Conservation (phyloP, 2,113 vertebrate genomes). For the Xiphophorus hellerii region DNA sequence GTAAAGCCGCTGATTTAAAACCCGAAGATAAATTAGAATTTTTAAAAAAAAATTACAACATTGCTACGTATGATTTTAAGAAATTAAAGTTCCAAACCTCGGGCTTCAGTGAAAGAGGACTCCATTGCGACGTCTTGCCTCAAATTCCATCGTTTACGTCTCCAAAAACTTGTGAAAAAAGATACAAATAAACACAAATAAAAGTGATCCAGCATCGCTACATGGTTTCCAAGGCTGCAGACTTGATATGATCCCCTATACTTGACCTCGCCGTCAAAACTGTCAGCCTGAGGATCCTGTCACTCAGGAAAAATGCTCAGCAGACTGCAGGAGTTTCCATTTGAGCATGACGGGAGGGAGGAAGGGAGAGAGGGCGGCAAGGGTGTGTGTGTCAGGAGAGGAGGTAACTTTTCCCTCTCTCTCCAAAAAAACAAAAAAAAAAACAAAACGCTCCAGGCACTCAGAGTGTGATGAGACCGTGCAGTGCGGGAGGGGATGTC, state of each 20-base stretch:
- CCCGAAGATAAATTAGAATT: background rate
- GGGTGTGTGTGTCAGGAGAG: slow-evolving; percentile 19
- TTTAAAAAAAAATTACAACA: too few relatives aligned
- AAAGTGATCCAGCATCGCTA: slow-evolving; percentile 31
- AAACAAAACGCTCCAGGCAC: background rate
- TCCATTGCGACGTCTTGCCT: slow-evolving; percentile 31
- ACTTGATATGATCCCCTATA: slow-evolving; percentile 1
- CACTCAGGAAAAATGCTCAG: slow-evolving; percentile 41
- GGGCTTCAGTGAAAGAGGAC: slow-evolving; percentile 37
- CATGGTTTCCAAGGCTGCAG: slow-evolving; percentile 23
- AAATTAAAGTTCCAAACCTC: slow-evolving; percentile 53
- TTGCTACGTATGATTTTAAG: too few relatives aligned
- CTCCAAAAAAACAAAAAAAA: background rate
- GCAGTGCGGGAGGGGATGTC: slow-evolving; percentile 14
- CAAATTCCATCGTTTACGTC: slow-evolving; percentile 50
- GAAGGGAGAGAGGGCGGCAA: slow-evolving; percentile 30
- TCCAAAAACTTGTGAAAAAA: slow-evolving; percentile 6
- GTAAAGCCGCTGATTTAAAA: background rate
- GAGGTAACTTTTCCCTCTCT: slow-evolving; percentile 9
- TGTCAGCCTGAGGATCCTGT: slow-evolving; percentile 37
- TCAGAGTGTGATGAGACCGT: slow-evolving; percentile 29
- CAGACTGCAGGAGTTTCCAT: slow-evolving; percentile 39
- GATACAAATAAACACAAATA: background rate
- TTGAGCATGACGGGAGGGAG: slow-evolving; percentile 24
- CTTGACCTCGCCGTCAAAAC: background rate